A percentile compares a stretch with the other conserved stretches of the same genome.
These are phyloP conservation scores for Ceratosolen fusciceps DNA, from an alignment of 1,140 invertebrate species.

Conservation along the genomic window DNA sequence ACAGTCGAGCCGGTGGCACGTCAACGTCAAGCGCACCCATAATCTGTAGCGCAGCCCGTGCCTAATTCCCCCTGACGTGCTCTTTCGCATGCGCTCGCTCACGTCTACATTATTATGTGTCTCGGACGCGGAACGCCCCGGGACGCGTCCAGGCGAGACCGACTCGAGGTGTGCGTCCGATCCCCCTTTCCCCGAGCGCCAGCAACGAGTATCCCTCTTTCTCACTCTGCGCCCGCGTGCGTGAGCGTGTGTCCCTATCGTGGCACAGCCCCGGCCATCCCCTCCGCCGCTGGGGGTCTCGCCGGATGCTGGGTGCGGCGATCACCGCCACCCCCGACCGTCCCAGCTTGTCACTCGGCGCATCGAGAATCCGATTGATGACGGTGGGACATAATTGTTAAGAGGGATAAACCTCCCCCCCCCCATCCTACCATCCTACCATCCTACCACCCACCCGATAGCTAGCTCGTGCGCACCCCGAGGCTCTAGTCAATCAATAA, in stretches of 20 bases:
- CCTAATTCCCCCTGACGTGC: slow-evolving; percentile 61
- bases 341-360: slow-evolving; percentile 43
- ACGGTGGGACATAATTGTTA: slow-evolving; percentile 43
- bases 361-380: slow-evolving; percentile 48
- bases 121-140: slow-evolving; percentile 45
- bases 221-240: not conserved
- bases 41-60: slow-evolving; percentile 55
- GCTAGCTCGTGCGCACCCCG: slow-evolving; percentile 15
- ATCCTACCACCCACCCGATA: not conserved
- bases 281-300: not conserved
- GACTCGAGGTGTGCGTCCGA: not conserved
- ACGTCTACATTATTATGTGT: slow-evolving; percentile 54
- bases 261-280: not conserved
- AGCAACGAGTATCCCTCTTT: not conserved
- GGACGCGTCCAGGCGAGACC: slow-evolving; percentile 42
- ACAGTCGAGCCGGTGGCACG: slow-evolving; percentile 48
- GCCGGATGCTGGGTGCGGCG: not conserved
- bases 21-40: slow-evolving; percentile 60
- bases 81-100: slow-evolving; percentile 57
- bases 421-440: too few relatives aligned
- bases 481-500: slow-evolving; percentile 43
- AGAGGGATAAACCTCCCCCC: too few relatives aligned
- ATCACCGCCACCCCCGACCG: not conserved
- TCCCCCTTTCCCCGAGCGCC: not conserved
- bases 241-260: not conserved